Evolutionary conservation across 2,113 vertebrate genomes (phyloP).

Genomic region (Syngnathus typhle): DNA sequence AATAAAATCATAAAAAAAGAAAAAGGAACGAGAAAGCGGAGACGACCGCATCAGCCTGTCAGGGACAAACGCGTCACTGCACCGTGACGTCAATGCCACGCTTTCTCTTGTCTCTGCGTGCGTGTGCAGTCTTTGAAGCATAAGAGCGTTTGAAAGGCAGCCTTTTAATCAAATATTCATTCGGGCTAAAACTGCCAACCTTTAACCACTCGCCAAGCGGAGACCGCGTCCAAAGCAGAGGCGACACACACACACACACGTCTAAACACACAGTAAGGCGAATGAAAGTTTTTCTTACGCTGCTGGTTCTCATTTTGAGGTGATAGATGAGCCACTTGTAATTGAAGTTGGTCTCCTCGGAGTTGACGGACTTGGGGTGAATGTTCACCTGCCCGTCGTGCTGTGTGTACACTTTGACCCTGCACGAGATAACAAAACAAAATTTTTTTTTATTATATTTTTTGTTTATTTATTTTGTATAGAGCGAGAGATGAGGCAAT

Average conservation of each 20-base stretch:
- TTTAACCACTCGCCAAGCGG: conserved; percentile 28
- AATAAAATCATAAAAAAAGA: neutral
- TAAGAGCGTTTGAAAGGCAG: conserved; percentile 48
- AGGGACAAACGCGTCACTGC: conserved; percentile 30
- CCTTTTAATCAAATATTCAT: conserved; percentile 69
- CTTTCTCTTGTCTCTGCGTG: conserved; percentile 2
- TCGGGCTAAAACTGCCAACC: conserved; percentile 43
- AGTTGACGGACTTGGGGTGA: conserved; percentile 96
- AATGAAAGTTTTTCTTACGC: conserved; percentile 71
- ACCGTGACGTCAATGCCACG: conserved; percentile 31
- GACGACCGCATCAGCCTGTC: conserved; percentile 10
- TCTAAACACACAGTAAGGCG: neutral
- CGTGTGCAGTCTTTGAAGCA: conserved; percentile 56
- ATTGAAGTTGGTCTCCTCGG: conserved; percentile 85
- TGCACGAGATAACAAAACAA: conserved; percentile 38
- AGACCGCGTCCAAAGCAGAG: neutral
- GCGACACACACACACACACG: neutral
- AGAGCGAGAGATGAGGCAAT: neutral
- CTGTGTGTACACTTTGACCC: conserved; percentile 91
- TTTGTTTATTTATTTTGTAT: neutral
- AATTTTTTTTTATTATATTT: too few relatives aligned
- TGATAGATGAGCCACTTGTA: conserved; percentile 97
- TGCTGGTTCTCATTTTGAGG: conserved; percentile 96
- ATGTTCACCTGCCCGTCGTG: conserved; percentile 87
- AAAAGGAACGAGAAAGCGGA: neutral